Evolutionary conservation across 2,888 invertebrate species (phyloP).

Genomic region (Syritta pipiens): DNA sequence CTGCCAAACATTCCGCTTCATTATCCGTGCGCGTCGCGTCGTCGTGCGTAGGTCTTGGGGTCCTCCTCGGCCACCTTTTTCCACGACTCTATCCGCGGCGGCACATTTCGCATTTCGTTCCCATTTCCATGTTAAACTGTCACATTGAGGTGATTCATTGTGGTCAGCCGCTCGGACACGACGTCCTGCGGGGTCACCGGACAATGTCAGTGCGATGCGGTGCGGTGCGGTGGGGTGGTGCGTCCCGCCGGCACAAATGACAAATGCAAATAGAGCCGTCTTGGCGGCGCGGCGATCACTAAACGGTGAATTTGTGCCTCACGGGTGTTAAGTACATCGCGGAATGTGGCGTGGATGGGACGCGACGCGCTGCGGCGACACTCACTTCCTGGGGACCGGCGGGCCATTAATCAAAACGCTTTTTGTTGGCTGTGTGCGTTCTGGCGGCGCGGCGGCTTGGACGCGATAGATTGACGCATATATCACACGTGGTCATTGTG

Average conservation of each 20-base stretch:
- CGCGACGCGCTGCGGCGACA: slow-evolving; percentile 17
- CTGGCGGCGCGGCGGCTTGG: no score
- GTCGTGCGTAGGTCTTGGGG: slow-evolving; percentile 59
- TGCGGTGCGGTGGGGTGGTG: no score
- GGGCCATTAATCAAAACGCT: slow-evolving; percentile 59
- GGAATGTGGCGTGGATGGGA: neutral
- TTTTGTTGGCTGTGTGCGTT: slow-evolving; percentile 40
- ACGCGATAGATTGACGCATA: slow-evolving; percentile 66
- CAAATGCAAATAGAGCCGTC: slow-evolving; percentile 68
- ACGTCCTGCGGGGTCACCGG: slow-evolving; percentile 62
- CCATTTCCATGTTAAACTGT: slow-evolving; percentile 71
- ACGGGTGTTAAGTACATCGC: slow-evolving; percentile 64
- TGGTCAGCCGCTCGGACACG: slow-evolving; percentile 51
- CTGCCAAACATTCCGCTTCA: slow-evolving; percentile 55
- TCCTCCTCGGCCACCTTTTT: slow-evolving; percentile 48
- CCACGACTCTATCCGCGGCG: slow-evolving; percentile 57
- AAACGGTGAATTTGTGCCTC: slow-evolving; percentile 67
- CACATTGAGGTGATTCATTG: slow-evolving; percentile 70
- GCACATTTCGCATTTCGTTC: slow-evolving; percentile 59
- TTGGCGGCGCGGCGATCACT: slow-evolving; percentile 42
- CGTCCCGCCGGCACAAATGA: slow-evolving; percentile 37
- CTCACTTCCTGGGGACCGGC: slow-evolving; percentile 38
- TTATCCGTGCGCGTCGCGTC: slow-evolving; percentile 47
- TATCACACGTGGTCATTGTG: slow-evolving; percentile 47
- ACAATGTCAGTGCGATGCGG: slow-evolving; percentile 12